Evolutionary conservation across 2,888 invertebrate genomes (phyloP), one percentile per base, ranked within the genome.

Genomic region (Helicoverpa assulta): DNA sequence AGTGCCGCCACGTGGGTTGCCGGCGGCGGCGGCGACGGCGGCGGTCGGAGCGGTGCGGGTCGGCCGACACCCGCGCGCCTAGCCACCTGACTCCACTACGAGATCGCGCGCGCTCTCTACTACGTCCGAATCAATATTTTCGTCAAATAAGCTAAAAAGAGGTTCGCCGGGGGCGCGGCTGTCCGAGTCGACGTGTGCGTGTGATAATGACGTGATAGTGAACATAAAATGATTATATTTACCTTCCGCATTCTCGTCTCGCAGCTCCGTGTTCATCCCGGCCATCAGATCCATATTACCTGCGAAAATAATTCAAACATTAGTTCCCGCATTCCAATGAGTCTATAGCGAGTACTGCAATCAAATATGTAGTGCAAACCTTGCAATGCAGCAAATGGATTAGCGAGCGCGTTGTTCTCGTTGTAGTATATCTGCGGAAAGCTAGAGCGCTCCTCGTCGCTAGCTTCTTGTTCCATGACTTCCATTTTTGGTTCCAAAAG

Each of bases 401-500:
- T 96, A 29, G 96, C 93, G 52, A 96, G 89, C 65, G 95, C 85
- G 80, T 94, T 95, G 76, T 93, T 95, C 82, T 95, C 95, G 78
- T 90, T 91, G 86, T 91, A 95, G 84, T 92, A 95, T 76, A 94
- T 88, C 68, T 92, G 94, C 72, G 92, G 94, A 81, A 93, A 95
- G 80, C 83, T 88, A 55, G 95, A 92, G 71, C 95, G 93, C 85
- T 97, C 97, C 82, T 97, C 97, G 87, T 97, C 97, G 88, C 97
- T 97, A 78, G 96, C 96, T 92, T 95, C 95, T 76, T 94, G 97
- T 91, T 97, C 97, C 88, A 97, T 97, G 82, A 97, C 96, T 95
- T 97, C 97, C 93, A 97, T 94, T 96, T 97, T 97, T 86, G 97
- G 97, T 95, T 97, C 95, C 79, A 96, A 88, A 82, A 96, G 92